phyloP scores from a whole-genome alignment of 2,113 vertebrate species.

The Marcusenius ussheri region DNA sequence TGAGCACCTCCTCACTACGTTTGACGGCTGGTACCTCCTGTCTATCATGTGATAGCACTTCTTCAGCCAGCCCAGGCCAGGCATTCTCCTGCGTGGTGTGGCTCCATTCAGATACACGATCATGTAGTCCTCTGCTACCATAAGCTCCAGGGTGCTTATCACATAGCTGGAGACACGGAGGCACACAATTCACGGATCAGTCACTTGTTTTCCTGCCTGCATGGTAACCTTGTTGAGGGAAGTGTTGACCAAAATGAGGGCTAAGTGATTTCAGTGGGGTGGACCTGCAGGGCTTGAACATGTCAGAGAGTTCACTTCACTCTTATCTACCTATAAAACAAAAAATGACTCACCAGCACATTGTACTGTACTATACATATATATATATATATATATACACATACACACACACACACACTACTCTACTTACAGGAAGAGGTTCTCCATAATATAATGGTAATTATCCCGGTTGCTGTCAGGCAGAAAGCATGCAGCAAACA shows the following conservation, averaged over 20 bases:
- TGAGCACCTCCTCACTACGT: not conserved
- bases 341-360: not conserved
- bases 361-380: not conserved
- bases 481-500: conserved; percentile 92
- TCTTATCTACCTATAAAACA: not conserved
- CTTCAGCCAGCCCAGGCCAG: conserved; percentile 92
- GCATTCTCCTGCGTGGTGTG: conserved; percentile 89
- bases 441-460: conserved; percentile 97
- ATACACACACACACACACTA: not conserved
- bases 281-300: not conserved
- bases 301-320: not conserved
- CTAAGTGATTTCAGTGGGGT: not conserved
- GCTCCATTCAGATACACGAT: conserved; percentile 96
- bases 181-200: not conserved
- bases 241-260: not conserved
- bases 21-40: conserved; percentile 62
- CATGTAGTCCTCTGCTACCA: conserved; percentile 97
- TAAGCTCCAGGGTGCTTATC: conserved; percentile 90
- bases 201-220: not conserved
- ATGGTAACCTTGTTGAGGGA: not conserved
- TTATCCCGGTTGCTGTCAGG: conserved; percentile 86
- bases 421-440: conserved; percentile 91
- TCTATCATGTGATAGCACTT: conserved; percentile 98
- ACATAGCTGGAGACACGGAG: conserved; percentile 70
- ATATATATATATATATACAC: not conserved